Evolutionary conservation across 2,888 invertebrate species (phyloP).

Genomic region (Sphaeridia pumilis): DNA sequence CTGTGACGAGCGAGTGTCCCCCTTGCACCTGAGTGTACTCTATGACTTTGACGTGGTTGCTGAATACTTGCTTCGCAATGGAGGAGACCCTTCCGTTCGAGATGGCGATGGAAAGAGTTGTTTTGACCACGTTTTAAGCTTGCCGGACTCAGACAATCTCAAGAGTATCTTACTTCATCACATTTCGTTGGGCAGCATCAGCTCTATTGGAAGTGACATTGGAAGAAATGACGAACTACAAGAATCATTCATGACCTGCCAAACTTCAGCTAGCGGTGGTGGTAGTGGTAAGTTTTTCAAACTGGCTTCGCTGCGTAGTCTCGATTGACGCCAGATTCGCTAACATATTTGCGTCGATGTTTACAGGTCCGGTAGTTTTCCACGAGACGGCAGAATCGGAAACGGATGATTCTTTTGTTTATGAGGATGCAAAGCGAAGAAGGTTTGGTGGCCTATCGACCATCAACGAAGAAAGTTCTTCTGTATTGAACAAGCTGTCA

Average conservation of each 20-base stretch:
- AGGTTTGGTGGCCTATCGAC: constrained; percentile 9
- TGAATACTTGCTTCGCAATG: constrained; percentile 57
- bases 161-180: constrained; percentile 11
- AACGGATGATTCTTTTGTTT: background rate
- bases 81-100: constrained; percentile 57
- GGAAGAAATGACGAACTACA: too few species aligned
- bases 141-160: constrained; percentile 6
- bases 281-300: too few species aligned
- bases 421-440: background rate
- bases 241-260: background rate
- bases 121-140: constrained; percentile 19
- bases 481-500: constrained; percentile 6
- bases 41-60: constrained; percentile 46
- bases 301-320: too few species aligned
- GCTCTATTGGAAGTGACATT: constrained; percentile 10
- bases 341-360: too few species aligned
- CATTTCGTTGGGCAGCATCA: constrained; percentile 8
- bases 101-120: constrained; percentile 54
- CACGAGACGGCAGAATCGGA: too few species aligned
- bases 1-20: constrained; percentile 23
- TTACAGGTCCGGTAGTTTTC: too few species aligned
- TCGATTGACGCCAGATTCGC: too few species aligned
- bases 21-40: constrained; percentile 28
- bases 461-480: constrained; percentile 12
- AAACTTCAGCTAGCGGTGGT: background rate